Conservation (phyloP, 2,797 vertebrate species). For the Arremon brunneinucha region DNA sequence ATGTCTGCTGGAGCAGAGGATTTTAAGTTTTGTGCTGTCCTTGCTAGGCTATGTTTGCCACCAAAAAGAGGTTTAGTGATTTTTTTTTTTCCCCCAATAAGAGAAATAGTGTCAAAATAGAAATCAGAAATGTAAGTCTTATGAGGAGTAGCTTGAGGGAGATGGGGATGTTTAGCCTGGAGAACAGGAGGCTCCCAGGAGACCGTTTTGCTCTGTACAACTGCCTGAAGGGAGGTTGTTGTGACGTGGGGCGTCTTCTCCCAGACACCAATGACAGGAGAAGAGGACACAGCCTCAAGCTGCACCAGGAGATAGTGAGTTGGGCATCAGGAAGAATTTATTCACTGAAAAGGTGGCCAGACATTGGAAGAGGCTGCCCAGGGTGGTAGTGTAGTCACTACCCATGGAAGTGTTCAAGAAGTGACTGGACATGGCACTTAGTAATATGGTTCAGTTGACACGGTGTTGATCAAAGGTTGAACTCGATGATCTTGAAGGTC, state of each 20-base stretch:
- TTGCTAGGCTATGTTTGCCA: background rate
- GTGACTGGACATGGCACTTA: fast-evolving
- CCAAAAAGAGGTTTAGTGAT: background rate
- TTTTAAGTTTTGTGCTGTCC: background rate
- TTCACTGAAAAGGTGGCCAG: background rate
- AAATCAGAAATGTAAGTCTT: background rate
- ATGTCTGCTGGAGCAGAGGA: background rate
- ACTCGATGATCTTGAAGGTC: background rate
- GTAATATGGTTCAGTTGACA: background rate
- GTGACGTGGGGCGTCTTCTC: background rate
- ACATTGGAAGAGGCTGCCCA: background rate
- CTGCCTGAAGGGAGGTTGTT: background rate
- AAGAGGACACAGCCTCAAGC: background rate
- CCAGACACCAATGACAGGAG: background rate
- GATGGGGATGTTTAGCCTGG: background rate
- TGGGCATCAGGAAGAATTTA: background rate
- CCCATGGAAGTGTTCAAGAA: background rate
- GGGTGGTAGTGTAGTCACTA: background rate
- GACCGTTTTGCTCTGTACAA: background rate
- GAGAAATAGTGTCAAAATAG: background rate
- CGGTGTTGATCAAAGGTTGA: background rate
- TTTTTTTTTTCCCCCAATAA: background rate
- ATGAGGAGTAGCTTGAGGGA: background rate
- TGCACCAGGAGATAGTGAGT: background rate
- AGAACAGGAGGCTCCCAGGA: background rate